phyloP scores from a whole-genome alignment of 2,888 invertebrate species.

The Phortica okadai region DNA sequence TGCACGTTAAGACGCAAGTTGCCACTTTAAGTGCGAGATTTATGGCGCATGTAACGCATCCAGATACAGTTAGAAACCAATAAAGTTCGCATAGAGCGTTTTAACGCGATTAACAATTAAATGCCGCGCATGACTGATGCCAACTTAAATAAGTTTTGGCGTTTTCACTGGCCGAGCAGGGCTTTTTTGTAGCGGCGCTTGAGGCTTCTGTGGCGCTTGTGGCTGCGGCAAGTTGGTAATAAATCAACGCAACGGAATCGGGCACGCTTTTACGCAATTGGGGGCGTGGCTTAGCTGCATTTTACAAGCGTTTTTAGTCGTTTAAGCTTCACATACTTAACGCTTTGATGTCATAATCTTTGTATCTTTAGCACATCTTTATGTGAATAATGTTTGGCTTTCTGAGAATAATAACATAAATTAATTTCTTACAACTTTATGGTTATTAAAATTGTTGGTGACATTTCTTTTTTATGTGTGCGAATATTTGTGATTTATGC shows the following conservation, averaged over 20 bases:
- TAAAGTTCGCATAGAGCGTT: slow-evolving; percentile 33
- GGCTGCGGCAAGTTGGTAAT: neutral
- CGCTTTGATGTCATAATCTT: too few relatives aligned
- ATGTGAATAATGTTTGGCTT: too few relatives aligned
- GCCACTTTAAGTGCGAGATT: neutral
- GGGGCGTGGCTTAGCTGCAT: too few relatives aligned
- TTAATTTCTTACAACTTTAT: too few relatives aligned
- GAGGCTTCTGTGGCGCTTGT: neutral
- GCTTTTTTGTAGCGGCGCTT: neutral
- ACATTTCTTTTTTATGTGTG: too few relatives aligned
- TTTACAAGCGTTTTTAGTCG: too few relatives aligned
- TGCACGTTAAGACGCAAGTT: neutral
- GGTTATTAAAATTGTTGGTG: too few relatives aligned
- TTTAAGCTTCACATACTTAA: too few relatives aligned
- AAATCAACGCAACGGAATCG: neutral
- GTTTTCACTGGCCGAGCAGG: neutral
- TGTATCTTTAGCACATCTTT: too few relatives aligned
- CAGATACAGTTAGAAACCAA: neutral
- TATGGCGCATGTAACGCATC: neutral
- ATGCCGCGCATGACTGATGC: slow-evolving; percentile 47
- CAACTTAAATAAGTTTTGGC: slow-evolving; percentile 50
- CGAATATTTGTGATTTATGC: too few relatives aligned
- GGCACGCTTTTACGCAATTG: too few relatives aligned
- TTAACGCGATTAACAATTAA: slow-evolving; percentile 38
- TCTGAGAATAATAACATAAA: too few relatives aligned